Evolutionary conservation across 2,888 invertebrate species (phyloP).

Genomic region (Hirtodrosophila cameraria): DNA sequence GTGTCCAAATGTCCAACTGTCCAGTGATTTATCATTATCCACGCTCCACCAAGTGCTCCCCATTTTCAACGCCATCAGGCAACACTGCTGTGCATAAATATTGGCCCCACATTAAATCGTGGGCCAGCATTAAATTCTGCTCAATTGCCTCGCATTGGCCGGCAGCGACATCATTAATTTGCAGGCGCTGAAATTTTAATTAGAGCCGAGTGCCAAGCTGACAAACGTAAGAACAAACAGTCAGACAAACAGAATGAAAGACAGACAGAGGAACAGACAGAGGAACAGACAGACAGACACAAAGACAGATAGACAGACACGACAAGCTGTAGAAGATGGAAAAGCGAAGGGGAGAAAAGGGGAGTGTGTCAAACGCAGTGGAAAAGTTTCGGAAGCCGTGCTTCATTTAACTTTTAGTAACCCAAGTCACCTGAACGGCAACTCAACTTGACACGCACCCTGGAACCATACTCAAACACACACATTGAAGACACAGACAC

Average conservation of each 20-base stretch:
- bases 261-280: neutral
- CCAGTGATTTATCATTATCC: constrained; percentile 19
- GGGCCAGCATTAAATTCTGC: constrained; percentile 43
- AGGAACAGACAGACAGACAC: neutral
- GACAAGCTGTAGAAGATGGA: constrained; percentile 1
- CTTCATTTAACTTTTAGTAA: constrained; percentile 64
- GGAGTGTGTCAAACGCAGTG: constrained; percentile 58
- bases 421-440: constrained; percentile 28
- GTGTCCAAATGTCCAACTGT: constrained; percentile 11
- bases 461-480: neutral
- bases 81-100: constrained; percentile 16
- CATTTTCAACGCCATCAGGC: neutral
- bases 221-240: constrained; percentile 1
- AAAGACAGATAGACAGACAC: neutral
- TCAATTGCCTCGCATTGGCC: constrained; percentile 47
- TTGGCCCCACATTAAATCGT: constrained; percentile 46
- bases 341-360: neutral
- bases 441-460: constrained; percentile 52
- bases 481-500: neutral
- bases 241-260: constrained; percentile 1
- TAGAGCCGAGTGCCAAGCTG: constrained; percentile 36
- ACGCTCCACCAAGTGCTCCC: constrained; percentile 4
- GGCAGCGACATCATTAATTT: constrained; percentile 58
- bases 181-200: constrained; percentile 62
- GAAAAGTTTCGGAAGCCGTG: constrained; percentile 52